Evolutionary conservation across 2,113 vertebrate species (phyloP).

Genomic region (Lophura nycthemera): DNA sequence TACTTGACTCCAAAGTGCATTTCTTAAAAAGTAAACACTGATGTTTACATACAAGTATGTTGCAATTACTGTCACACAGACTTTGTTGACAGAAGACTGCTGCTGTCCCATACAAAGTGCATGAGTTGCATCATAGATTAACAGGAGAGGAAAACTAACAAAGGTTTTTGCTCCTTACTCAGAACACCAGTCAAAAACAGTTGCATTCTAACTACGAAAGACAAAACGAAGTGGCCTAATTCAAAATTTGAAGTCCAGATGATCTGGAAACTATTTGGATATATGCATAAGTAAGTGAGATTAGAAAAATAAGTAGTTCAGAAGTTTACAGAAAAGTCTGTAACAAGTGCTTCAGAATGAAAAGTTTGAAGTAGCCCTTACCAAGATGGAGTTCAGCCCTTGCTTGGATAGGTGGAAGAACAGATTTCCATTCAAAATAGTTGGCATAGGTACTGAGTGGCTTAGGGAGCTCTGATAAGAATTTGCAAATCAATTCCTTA

Average conservation of each 20-base stretch:
- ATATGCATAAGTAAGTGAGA: neutral
- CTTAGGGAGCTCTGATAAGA: slow-evolving; percentile 80
- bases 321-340: neutral
- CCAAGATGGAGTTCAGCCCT: slow-evolving; percentile 85
- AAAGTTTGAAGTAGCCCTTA: slow-evolving; percentile 60
- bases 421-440: slow-evolving; percentile 79
- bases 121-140: neutral
- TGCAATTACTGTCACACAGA: neutral
- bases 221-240: neutral
- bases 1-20: slow-evolving; percentile 16
- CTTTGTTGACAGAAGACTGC: neutral
- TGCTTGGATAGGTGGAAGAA: slow-evolving; percentile 80
- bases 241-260: neutral
- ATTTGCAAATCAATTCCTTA: slow-evolving; percentile 73
- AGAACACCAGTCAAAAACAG: neutral
- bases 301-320: neutral
- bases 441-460: slow-evolving; percentile 78
- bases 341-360: neutral
- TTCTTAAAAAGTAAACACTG: slow-evolving; percentile 35
- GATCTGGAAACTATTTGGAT: neutral
- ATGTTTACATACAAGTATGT: neutral
- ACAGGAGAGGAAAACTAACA: neutral
- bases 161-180: neutral
- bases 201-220: neutral
- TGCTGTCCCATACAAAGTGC: neutral